phyloP scores from a whole-genome alignment of 2,888 invertebrate genomes.

The Ennomos erosarius region DNA sequence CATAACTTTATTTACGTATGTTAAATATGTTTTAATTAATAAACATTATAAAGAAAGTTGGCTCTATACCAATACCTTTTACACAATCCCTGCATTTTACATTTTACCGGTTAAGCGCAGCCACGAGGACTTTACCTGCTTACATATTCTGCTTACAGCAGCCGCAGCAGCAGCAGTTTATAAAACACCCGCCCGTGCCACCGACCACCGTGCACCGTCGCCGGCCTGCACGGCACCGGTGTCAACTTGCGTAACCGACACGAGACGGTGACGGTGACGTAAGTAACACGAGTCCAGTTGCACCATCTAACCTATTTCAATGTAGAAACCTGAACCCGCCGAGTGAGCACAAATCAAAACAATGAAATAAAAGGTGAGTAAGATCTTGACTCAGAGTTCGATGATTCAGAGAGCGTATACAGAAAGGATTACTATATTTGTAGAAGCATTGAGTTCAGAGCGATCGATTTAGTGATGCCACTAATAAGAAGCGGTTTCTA shows the following conservation, averaged over 20 bases:
- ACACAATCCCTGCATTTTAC: no score
- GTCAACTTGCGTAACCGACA: background rate
- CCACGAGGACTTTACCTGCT: background rate
- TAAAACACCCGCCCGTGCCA: slow-evolving; percentile 9
- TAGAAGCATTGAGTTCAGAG: slow-evolving; percentile 1
- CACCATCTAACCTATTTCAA: slow-evolving; percentile 13
- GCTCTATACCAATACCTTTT: no score
- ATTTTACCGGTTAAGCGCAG: no score
- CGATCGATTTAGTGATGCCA: no score
- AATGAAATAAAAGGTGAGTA: slow-evolving; percentile 31
- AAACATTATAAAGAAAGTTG: no score
- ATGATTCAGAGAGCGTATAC: slow-evolving; percentile 26
- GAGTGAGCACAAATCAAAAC: slow-evolving; percentile 29
- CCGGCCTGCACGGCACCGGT: no score
- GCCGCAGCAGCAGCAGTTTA: no score
- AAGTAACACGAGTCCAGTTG: slow-evolving; percentile 12
- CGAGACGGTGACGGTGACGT: background rate
- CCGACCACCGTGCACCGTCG: no score
- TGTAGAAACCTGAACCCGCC: slow-evolving; percentile 29
- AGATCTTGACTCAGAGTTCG: slow-evolving; percentile 27
- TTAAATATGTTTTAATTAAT: no score
- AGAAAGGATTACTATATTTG: slow-evolving; percentile 12
- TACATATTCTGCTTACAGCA: no score
- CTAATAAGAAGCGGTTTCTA: no score
- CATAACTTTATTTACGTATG: no score